Evolutionary conservation across 2,113 vertebrate species (phyloP).

Genomic region (Cinclus mexicanus): DNA sequence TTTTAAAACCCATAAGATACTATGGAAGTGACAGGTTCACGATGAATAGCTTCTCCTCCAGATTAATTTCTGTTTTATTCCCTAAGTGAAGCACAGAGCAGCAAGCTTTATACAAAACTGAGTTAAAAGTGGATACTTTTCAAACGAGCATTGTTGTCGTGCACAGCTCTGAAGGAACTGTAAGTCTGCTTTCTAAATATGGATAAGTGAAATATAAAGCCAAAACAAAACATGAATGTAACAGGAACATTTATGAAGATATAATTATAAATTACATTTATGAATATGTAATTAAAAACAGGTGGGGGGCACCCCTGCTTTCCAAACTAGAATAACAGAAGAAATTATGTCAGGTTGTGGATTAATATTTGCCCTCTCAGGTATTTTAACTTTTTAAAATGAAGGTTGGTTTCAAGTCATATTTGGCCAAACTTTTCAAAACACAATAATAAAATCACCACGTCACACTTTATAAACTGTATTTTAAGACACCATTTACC

Average conservation of each 20-base stretch:
- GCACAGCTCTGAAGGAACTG: background rate
- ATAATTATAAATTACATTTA: background rate
- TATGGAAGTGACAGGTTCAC: background rate
- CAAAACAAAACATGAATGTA: background rate
- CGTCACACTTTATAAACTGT: background rate
- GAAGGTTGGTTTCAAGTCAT: background rate
- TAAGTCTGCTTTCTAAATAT: background rate
- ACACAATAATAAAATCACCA: background rate
- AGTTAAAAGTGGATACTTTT: background rate
- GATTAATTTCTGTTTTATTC: conserved; percentile 11
- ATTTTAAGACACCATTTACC: background rate
- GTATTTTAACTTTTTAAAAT: background rate
- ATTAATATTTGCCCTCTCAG: background rate
- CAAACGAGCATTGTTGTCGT: background rate
- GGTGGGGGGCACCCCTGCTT: background rate
- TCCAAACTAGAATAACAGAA: background rate
- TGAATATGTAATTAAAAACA: background rate
- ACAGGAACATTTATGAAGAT: background rate
- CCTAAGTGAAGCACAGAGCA: background rate
- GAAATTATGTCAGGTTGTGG: background rate
- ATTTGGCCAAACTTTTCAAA: background rate
- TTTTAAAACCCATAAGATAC: background rate
- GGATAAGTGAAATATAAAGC: background rate
- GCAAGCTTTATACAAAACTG: background rate
- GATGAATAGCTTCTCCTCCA: background rate